A percentile compares a stretch with the other conserved stretches of the same genome.
These are phyloP conservation scores for Todiramphus saurophagus DNA, from an alignment of 2,113 vertebrate species.

Conservation along the genomic window DNA sequence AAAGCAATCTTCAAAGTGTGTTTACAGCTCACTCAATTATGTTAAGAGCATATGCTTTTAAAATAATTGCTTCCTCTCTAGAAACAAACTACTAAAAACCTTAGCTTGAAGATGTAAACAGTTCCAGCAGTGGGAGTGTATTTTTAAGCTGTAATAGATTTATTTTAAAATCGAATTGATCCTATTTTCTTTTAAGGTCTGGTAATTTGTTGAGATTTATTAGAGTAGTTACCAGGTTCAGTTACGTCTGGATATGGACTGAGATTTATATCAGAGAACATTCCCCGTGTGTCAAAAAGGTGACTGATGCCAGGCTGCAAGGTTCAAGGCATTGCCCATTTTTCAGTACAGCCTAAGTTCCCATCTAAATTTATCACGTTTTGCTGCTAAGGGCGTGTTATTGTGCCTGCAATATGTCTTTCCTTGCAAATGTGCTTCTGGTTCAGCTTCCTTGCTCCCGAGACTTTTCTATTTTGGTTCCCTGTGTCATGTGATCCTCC, in stretches of 20 bases:
- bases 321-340: not conserved
- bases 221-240: not conserved
- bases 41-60: not conserved
- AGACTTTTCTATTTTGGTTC: constrained; percentile 72
- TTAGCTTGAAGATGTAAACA: not conserved
- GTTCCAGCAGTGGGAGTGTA: not conserved
- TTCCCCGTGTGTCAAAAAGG: not conserved
- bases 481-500: constrained; percentile 42
- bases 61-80: not conserved
- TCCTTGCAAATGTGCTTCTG: constrained; percentile 21
- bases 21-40: not conserved
- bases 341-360: not conserved
- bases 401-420: not conserved
- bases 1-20: not conserved
- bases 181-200: not conserved
- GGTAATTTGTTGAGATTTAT: not conserved
- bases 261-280: constrained; percentile 9
- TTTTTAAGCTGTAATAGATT: not conserved
- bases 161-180: not conserved
- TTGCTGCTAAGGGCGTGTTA: not conserved
- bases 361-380: not conserved
- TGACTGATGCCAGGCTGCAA: rapidly evolving
- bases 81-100: not conserved
- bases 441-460: constrained; percentile 56
- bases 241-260: not conserved